These are phyloP conservation scores for Lasioglossum villosulum DNA, from an alignment of 2,888 invertebrate species.

Conservation along the genomic window DNA sequence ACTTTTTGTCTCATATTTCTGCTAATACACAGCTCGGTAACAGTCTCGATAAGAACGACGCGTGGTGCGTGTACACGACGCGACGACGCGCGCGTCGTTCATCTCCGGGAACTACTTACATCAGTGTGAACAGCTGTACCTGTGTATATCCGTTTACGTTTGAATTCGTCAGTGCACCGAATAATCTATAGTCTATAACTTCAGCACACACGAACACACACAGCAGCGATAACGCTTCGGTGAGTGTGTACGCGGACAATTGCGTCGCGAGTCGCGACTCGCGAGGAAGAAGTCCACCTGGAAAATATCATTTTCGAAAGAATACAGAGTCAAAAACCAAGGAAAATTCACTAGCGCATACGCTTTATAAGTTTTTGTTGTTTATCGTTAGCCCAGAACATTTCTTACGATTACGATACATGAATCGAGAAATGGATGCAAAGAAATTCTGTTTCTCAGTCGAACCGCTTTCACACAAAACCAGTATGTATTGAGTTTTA, in stretches of 20 bases:
- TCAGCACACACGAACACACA: conserved; percentile 42
- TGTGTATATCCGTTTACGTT: neutral
- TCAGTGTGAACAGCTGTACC: conserved; percentile 3
- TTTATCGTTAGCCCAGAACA: neutral
- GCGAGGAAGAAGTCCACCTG: neutral
- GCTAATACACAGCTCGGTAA: conserved; percentile 41
- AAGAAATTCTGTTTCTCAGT: no score
- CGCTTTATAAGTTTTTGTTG: neutral
- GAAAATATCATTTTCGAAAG: conserved; percentile 9
- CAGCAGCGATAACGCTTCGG: conserved; percentile 43
- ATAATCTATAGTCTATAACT: conserved; percentile 17
- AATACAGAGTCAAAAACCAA: neutral
- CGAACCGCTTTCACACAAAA: neutral
- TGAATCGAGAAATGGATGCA: neutral
- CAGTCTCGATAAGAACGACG: conserved; percentile 6
- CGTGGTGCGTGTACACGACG: neutral
- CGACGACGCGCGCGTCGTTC: neutral
- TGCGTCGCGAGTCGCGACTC: neutral
- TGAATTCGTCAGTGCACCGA: conserved; percentile 22
- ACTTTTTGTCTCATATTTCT: conserved; percentile 12
- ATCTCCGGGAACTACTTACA: neutral
- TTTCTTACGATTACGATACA: neutral
- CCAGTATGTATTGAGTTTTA: no score
- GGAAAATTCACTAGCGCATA: neutral
- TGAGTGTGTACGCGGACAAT: conserved; percentile 2